A percentile compares a stretch with the other conserved stretches of the same genome.
These are phyloP conservation scores for Mythimna lalbum DNA, from an alignment of 2,888 invertebrate genomes.

Conservation along the genomic window DNA sequence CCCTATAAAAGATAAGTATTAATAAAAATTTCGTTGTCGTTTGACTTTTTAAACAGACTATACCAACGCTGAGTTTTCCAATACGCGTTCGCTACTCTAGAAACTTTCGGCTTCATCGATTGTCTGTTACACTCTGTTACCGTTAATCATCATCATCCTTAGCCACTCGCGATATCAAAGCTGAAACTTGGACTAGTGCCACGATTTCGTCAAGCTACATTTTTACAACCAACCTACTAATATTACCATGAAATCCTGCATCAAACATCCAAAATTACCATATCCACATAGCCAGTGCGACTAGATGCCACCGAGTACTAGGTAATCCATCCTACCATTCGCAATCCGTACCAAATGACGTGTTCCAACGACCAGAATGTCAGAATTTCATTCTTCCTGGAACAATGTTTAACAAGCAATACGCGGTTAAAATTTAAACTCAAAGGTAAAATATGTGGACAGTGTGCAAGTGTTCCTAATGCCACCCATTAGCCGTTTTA, in stretches of 20 bases:
- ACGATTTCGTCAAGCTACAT: conserved; percentile 26
- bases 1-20: too few species aligned
- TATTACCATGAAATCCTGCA: conserved; percentile 34
- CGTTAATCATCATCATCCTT: too few species aligned
- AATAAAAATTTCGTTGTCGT: too few species aligned
- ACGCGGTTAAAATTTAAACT: conserved; percentile 65
- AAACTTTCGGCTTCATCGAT: too few species aligned
- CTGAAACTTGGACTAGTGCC: conserved; percentile 11
- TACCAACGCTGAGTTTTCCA: too few species aligned
- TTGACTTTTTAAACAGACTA: too few species aligned
- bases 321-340: conserved; percentile 40
- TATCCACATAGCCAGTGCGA: conserved; percentile 28
- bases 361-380: conserved; percentile 39
- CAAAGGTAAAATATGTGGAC: conserved; percentile 60
- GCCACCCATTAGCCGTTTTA: conserved; percentile 75
- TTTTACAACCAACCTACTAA: conserved; percentile 28
- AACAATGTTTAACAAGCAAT: conserved; percentile 53
- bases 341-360: conserved; percentile 49
- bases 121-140: too few species aligned
- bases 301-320: conserved; percentile 39
- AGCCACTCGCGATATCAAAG: background rate
- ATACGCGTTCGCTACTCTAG: too few species aligned
- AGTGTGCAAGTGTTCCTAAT: conserved; percentile 70
- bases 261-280: conserved; percentile 35
- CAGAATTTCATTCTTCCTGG: conserved; percentile 51